Evolutionary conservation across 2,888 invertebrate species (phyloP).

Genomic region (Catonia carolina): DNA sequence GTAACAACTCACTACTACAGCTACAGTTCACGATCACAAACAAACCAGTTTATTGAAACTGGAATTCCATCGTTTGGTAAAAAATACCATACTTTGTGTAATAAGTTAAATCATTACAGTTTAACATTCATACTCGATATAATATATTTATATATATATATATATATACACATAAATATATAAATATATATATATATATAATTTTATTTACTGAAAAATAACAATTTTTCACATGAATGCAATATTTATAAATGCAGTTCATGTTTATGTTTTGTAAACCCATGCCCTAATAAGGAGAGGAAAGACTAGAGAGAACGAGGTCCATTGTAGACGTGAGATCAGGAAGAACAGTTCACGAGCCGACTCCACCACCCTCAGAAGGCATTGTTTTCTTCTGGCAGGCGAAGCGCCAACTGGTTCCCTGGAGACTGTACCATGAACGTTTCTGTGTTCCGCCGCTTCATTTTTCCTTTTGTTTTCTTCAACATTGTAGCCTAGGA

Average conservation of each 20-base stretch:
- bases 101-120: constrained; percentile 32
- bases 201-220: constrained; percentile 13
- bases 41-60: too few relatives aligned
- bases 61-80: too few relatives aligned
- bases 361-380: constrained; percentile 27
- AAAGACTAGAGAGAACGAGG: not conserved
- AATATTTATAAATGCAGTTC: too few relatives aligned
- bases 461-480: constrained; percentile 95
- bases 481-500: constrained; percentile 99
- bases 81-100: constrained; percentile 34
- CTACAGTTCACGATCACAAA: too few relatives aligned
- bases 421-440: constrained; percentile 49
- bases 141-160: constrained; percentile 12
- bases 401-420: constrained; percentile 24
- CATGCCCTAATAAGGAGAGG: constrained; percentile 16
- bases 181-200: constrained; percentile 17
- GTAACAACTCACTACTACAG: too few relatives aligned
- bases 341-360: constrained; percentile 6
- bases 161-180: not conserved
- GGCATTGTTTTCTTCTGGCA: constrained; percentile 31
- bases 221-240: constrained; percentile 3
- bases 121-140: constrained; percentile 28
- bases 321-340: not conserved
- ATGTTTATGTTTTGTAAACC: constrained; percentile 17
- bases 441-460: constrained; percentile 89